A percentile compares a stretch with the other conserved stretches of the same genome.
phyloP scores from a whole-genome alignment of 2,113 vertebrate genomes.

The Callaeas wilsoni region DNA sequence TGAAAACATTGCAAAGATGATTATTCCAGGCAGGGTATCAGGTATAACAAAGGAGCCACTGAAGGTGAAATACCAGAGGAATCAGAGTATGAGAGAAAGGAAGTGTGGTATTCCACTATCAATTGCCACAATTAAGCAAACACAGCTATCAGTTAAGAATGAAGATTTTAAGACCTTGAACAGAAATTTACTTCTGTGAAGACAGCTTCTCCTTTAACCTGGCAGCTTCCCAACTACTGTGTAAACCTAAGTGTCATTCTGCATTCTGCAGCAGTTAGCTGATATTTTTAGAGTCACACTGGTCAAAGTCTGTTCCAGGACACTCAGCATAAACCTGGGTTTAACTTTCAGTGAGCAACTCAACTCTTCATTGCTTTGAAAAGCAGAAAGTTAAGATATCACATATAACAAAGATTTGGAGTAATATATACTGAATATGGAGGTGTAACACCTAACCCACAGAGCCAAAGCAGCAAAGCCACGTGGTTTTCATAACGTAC shows the following conservation, averaged over 20 bases:
- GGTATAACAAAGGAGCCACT: not conserved
- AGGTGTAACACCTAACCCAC: not conserved
- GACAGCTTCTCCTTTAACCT: not conserved
- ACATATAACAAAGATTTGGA: not conserved
- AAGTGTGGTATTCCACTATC: not conserved
- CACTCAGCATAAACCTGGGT: not conserved
- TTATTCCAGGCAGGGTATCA: not conserved
- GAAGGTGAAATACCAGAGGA: not conserved
- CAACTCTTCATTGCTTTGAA: not conserved
- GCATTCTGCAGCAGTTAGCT: constrained; percentile 47
- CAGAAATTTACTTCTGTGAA: not conserved
- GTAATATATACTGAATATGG: not conserved
- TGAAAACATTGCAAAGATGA: not conserved
- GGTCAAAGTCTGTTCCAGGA: constrained; percentile 12
- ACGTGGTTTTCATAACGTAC: not conserved
- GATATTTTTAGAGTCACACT: constrained; percentile 32
- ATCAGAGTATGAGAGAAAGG: not conserved
- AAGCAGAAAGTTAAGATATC: not conserved
- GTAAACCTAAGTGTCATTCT: constrained; percentile 33
- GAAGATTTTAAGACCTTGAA: not conserved
- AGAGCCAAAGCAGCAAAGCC: not conserved
- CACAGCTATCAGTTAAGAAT: not conserved
- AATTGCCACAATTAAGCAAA: not conserved
- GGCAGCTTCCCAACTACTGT: constrained; percentile 22
- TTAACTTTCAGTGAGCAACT: not conserved